Conservation (phyloP, 2,113 vertebrate species). For the Mastomys coucha region DNA sequence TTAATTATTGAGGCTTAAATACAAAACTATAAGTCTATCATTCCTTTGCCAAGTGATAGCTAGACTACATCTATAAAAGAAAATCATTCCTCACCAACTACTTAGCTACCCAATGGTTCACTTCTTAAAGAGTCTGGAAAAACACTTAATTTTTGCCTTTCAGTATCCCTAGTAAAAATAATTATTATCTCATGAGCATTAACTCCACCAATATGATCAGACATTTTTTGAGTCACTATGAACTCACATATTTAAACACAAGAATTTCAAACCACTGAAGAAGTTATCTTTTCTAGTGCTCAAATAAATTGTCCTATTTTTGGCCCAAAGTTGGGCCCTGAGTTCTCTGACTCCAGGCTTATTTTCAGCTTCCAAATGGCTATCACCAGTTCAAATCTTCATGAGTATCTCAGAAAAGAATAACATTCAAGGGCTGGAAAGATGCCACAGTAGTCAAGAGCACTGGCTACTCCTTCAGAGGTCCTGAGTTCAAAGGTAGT, state of each 20-base stretch:
- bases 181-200: neutral
- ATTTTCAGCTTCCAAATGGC: neutral
- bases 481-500: neutral
- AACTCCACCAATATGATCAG: neutral
- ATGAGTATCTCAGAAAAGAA: neutral
- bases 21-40: conserved; percentile 29
- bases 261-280: neutral
- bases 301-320: neutral
- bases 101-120: neutral
- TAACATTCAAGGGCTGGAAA: neutral
- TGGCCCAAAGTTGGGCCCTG: neutral
- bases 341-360: neutral
- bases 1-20: neutral
- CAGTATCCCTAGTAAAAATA: neutral
- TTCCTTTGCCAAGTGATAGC: neutral
- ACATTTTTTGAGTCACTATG: neutral
- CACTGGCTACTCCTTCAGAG: neutral
- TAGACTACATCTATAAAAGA: conserved; percentile 18
- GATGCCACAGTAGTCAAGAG: neutral
- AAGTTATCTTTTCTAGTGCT: neutral
- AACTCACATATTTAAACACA: neutral
- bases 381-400: neutral
- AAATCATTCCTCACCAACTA: neutral
- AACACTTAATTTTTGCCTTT: neutral
- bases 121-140: neutral